A percentile compares a stretch with the other conserved stretches of the same genome.
Conservation (phyloP, 2,113 vertebrate genomes). For the Paedocypris sp. region DNA sequence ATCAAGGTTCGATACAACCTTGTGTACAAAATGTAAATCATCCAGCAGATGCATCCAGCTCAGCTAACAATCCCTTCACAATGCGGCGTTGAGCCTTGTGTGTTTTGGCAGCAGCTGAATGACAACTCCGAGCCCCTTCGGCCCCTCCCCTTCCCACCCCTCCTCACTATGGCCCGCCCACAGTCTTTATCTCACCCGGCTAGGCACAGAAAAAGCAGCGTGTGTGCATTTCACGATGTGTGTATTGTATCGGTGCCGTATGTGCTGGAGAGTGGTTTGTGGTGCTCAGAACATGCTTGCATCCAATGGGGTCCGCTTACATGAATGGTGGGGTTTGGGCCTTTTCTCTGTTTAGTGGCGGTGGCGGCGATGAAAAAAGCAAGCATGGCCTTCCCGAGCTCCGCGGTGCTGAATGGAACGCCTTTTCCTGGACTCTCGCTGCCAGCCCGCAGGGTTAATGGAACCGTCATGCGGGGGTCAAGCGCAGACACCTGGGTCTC, state of each 20-base stretch:
- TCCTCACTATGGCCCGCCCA: slow-evolving; percentile 55
- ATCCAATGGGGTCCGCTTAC: slow-evolving; percentile 45
- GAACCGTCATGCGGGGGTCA: slow-evolving; percentile 73
- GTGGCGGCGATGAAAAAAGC: slow-evolving; percentile 45
- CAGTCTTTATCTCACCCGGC: slow-evolving; percentile 72
- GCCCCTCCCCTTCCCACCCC: slow-evolving; percentile 33
- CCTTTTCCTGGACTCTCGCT: slow-evolving; percentile 56
- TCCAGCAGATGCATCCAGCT: slow-evolving; percentile 17
- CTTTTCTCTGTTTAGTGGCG: slow-evolving; percentile 41
- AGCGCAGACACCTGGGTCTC: slow-evolving; percentile 83
- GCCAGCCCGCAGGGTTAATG: slow-evolving; percentile 51
- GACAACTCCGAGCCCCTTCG: slow-evolving; percentile 19
- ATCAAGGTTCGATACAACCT: neutral
- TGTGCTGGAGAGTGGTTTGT: slow-evolving; percentile 24
- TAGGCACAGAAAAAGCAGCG: slow-evolving; percentile 56
- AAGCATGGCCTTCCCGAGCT: slow-evolving; percentile 22
- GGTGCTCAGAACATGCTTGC: slow-evolving; percentile 37
- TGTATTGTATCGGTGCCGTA: slow-evolving; percentile 37
- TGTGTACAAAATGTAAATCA: slow-evolving; percentile 3
- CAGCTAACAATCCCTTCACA: slow-evolving; percentile 25
- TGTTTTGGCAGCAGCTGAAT: slow-evolving; percentile 40
- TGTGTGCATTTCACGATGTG: slow-evolving; percentile 38
- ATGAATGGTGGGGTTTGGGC: slow-evolving; percentile 37
- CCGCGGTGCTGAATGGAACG: slow-evolving; percentile 52
- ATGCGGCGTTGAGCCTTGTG: slow-evolving; percentile 17